Evolutionary conservation across 2,888 invertebrate species (phyloP), one percentile per base, ranked within the genome.

Genomic region (Parascotia fuliginaria): DNA sequence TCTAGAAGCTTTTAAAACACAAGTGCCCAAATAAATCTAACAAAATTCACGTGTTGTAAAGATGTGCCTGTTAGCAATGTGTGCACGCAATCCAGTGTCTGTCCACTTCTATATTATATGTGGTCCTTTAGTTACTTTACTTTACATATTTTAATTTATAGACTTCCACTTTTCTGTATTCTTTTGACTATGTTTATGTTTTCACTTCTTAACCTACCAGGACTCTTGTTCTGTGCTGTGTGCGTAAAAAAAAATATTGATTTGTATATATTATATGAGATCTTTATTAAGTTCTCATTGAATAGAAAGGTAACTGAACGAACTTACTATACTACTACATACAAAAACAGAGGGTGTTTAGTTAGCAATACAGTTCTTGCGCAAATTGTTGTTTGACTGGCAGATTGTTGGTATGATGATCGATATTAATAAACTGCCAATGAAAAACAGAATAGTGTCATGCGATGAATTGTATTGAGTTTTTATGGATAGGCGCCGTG

Each of bases 41-140:
- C 63, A 72, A 73, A 51, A 56, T 72, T 70, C 73, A 79, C 70
- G 73, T 73, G 70, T 77, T 84, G 79, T 81, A 75, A 83, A 81
- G 73, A 86, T 85, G 81, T 90, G 90, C 84, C 89, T 91, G 89
- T 85, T 89, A 87, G 87, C 83, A 77, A 80, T 87, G 89, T 89
- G 79, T 89, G 91, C 91, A 92, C 92, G 91, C 89, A 80, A 80
- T 83, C 88, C 89, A 81, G 75, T 88, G 82, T 89, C 76, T 90
- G 75, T 84, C 87, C 89, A 89, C 86, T 89, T 85, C 79, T 72
- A 84, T 89, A 88, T 89, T 92, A 89, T 90, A 90, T 92, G 91
- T 92, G 90, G 88, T 90, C 89, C 80, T 80, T 84, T 85, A 79
- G 81, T 87, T 86, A 73, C 62, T 80, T 83, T 78, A 56, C 79